phyloP scores from a whole-genome alignment of 1,140 invertebrate species.

The Daktulosphaira vitifoliae region DNA sequence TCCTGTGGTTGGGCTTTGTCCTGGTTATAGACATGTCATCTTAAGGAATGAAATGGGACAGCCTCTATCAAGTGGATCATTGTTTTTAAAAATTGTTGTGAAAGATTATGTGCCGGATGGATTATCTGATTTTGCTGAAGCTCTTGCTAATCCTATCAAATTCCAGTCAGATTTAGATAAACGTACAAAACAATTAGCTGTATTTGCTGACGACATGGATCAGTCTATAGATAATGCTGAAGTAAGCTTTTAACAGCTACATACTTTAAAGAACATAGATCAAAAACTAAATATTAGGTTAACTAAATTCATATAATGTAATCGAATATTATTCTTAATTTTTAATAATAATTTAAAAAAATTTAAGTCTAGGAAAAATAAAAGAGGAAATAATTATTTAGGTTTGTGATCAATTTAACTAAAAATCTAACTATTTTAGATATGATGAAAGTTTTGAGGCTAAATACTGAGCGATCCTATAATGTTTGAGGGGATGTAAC shows the following conservation, averaged over 20 bases:
- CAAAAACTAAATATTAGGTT: no score
- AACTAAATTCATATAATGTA: no score
- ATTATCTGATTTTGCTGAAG: constrained; percentile 88
- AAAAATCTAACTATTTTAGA: no score
- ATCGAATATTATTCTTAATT: no score
- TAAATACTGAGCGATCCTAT: no score
- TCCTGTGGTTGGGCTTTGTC: constrained; percentile 90
- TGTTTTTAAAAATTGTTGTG: constrained; percentile 87
- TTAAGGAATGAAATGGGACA: constrained; percentile 90
- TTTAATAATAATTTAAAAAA: no score
- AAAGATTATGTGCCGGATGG: constrained; percentile 97
- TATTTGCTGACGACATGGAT: constrained; percentile 67
- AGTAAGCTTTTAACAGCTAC: constrained; percentile 20
- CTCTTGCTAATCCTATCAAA: constrained; percentile 93
- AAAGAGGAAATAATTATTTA: no score
- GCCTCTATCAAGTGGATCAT: constrained; percentile 74
- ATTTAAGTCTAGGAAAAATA: no score
- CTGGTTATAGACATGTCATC: constrained; percentile 78
- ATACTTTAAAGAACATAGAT: no score
- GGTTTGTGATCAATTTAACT: no score
- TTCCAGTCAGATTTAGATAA: constrained; percentile 92
- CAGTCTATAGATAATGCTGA: constrained; percentile 23
- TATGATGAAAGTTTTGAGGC: no score
- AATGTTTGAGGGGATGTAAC: no score
- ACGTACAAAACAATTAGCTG: constrained; percentile 77